phyloP scores from a whole-genome alignment of 2,888 invertebrate species.

The Xanthorhoe designata region DNA sequence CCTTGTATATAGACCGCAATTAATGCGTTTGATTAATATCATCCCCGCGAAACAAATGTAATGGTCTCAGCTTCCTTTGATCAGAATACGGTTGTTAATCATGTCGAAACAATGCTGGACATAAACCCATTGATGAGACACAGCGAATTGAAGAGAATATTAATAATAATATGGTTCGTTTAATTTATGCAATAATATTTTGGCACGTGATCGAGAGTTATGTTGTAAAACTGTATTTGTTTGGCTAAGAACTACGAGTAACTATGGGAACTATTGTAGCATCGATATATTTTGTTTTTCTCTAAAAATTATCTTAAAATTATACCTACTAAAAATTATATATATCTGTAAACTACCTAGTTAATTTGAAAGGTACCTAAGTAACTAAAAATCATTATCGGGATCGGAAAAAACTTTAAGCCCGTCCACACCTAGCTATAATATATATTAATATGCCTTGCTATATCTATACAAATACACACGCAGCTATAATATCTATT shows the following conservation, averaged over 20 bases:
- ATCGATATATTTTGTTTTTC: not conserved
- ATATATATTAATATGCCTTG: too few species aligned
- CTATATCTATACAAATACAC: too few species aligned
- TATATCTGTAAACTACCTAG: too few species aligned
- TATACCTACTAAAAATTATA: too few species aligned
- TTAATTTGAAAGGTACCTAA: too few species aligned
- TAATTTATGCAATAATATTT: constrained; percentile 42
- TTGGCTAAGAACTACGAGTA: not conserved
- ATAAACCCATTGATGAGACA: constrained; percentile 57
- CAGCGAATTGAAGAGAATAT: constrained; percentile 61
- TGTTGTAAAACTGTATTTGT: not conserved
- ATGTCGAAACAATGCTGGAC: constrained; percentile 62
- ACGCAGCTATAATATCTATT: too few species aligned
- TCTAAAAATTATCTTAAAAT: too few species aligned
- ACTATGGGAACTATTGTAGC: not conserved
- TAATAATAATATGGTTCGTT: constrained; percentile 43
- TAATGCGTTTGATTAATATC: constrained; percentile 82
- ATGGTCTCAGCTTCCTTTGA: constrained; percentile 69
- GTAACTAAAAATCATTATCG: too few species aligned
- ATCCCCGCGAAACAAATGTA: constrained; percentile 78
- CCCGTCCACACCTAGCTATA: too few species aligned
- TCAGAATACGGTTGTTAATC: constrained; percentile 73
- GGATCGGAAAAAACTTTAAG: too few species aligned
- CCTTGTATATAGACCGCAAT: constrained; percentile 64
- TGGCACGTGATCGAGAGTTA: constrained; percentile 41